Evolutionary conservation across 1,140 invertebrate genomes (phyloP), one percentile per base, ranked within the genome.

Genomic region (Heliconius nattereri): DNA sequence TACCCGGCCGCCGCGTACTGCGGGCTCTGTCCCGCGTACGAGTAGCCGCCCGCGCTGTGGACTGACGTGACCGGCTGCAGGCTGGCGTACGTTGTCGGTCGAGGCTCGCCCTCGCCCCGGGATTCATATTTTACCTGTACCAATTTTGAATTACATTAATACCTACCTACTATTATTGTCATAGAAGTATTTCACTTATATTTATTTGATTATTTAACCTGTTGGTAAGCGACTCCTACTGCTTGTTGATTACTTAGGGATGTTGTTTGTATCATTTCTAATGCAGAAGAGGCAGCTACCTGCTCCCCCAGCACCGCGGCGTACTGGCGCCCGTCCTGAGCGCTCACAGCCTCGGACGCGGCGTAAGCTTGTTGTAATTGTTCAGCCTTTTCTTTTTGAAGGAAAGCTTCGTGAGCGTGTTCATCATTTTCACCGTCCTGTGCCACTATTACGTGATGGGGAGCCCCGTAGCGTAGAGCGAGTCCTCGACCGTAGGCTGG

Each of bases 51-150:
- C 80, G 78, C 72, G 19, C 80, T 73, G 73, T 87, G 84, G 79
- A 94, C 86, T 2, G 94, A 94, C 32, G 92, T 93, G 16, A 95
- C 94, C 19, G 94, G 92, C 81, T 95, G 93, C 49, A 95, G 83
- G 78, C 92, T 94, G 1, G 94, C 94, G 80, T 95, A 95, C 73
- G 94, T 94, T 37, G 85, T 87, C 20, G 89, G 86, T 26, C 91
- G 85, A 40, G 89, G 87, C 80, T 92, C 91, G 32, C 82, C 80
- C 73, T 94, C 92, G 1, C 84, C 89, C 2, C 93, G 86, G n/a
- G 88, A 83, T 81, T 95, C 94, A 83, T 95, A 95, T 81, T 95
- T 95, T 32, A 94, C 89, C 71, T 83, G 70, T 13, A 16, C 26
- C 54, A 23, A 23, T 23, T 8, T n/a, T 57, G 6, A 57, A 23